Conservation (phyloP, 2,888 invertebrate species). For the Marasmarcha lunaedactyla region DNA sequence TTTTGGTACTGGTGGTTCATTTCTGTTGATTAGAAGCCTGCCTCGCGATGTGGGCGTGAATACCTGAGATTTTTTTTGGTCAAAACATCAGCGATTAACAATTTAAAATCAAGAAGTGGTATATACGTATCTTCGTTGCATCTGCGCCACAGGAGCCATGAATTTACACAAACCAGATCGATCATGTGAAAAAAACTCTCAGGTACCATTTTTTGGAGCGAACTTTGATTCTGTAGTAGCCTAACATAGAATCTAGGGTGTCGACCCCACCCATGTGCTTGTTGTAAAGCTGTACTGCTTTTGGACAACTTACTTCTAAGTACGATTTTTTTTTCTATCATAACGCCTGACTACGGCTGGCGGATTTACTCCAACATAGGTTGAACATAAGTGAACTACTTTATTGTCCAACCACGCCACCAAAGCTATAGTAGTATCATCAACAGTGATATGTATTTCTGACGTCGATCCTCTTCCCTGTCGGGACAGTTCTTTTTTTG, state of each 20-base stretch:
- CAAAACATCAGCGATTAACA: slow-evolving; percentile 5
- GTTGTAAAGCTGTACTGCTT: slow-evolving; percentile 12
- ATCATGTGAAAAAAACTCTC: slow-evolving; percentile 14
- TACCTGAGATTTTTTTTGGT: background rate
- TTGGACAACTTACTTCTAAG: slow-evolving; percentile 9
- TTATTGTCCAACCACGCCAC: slow-evolving; percentile 1
- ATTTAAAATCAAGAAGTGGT: slow-evolving; percentile 12
- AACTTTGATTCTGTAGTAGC: no score
- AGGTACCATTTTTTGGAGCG: slow-evolving; percentile 13
- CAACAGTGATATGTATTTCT: background rate
- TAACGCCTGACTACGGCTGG: background rate
- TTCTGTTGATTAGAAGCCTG: background rate
- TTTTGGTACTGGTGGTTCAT: background rate
- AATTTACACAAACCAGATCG: slow-evolving; percentile 12
- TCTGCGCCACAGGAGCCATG: slow-evolving; percentile 12
- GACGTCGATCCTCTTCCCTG: background rate
- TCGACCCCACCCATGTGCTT: no score
- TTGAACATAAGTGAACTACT: background rate
- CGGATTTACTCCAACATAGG: background rate
- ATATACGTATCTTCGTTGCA: slow-evolving; percentile 5
- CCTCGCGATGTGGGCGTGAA: background rate
- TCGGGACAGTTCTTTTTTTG: background rate
- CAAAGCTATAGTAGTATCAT: background rate
- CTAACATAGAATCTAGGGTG: no score
- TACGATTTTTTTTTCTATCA: slow-evolving; percentile 11